Base-by-base conservation (phyloP, 2,888 invertebrate genomes). In the Tachina grossa region DNA sequence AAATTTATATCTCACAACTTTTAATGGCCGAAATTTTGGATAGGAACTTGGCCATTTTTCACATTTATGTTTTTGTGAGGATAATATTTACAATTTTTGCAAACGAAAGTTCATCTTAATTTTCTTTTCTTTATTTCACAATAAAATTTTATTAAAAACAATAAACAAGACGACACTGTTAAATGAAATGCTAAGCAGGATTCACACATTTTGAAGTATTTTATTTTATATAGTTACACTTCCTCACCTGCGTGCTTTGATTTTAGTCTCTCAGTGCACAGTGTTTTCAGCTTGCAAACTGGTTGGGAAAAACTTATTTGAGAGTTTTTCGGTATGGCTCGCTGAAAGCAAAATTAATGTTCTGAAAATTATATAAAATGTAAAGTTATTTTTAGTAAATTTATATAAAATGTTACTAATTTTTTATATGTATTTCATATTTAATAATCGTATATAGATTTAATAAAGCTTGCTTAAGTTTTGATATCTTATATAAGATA, bases 91-190 rank as follows among this genome's bases (percentile, higher is more conserved):
- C 76, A 80, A 61, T 69, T 74, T 45, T 75, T 75, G 75, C 75
- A 65, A 84, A 76, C 82, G 85, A 85, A 85, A 85, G 85, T 85
- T 74, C 72, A 81, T 63, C 47, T 69, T n/a, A 41, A 39, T 41
- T 9, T 10, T 57, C 61, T 57, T 6, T 11, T 14, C 61, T 31
- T 53, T 65, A 51, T 31, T 69, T 59, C 3, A 14, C 45, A 10
- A 63, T 39, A 49, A 14, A 14, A 16, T 71, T 45, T 16, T 61
- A 61, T 43, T 57, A 61, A 43, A 79, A 82, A 71, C 59, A 85
- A 79, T 83, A 66, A 82, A 75, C 78, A 78, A 75, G 75, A 75
- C 69, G 75, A 75, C 69, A 39, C 59, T 63, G 43, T 65, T 82
- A 69, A 72, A 78, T n/a, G 63, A 10, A 57, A 74, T 78, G 43